phyloP scores from a whole-genome alignment of 2,797 vertebrate genomes.

The Phyllotis vaccarum region DNA sequence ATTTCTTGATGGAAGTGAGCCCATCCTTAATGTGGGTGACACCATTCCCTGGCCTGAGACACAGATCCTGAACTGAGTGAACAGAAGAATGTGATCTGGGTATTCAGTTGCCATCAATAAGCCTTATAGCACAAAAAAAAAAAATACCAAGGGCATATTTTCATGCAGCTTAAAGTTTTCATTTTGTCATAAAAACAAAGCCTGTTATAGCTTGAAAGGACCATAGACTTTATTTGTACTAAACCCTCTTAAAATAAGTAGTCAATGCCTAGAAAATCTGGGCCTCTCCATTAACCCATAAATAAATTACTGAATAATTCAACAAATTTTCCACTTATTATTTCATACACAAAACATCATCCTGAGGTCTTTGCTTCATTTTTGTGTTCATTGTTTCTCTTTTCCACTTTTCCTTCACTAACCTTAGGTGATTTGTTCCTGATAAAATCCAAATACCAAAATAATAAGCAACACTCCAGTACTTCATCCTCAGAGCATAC shows the following conservation, averaged over 20 bases:
- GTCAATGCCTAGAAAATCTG: not conserved
- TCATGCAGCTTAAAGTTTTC: not conserved
- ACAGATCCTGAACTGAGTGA: not conserved
- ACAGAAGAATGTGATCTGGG: not conserved
- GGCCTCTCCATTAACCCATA: not conserved
- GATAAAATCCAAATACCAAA: not conserved
- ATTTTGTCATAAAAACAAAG: slow-evolving; percentile 33
- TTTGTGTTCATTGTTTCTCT: not conserved
- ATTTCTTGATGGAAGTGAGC: not conserved
- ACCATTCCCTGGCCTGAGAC: not conserved
- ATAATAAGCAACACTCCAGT: not conserved
- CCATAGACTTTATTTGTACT: not conserved
- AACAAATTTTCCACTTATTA: not conserved
- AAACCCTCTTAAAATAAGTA: not conserved
- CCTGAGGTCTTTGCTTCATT: not conserved
- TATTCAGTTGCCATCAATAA: not conserved
- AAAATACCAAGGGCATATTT: not conserved
- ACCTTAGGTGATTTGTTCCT: not conserved
- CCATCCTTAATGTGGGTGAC: not conserved
- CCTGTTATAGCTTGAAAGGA: not conserved
- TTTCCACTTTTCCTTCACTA: not conserved
- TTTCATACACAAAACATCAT: slow-evolving; percentile 33
- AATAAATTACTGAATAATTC: slow-evolving; percentile 39
- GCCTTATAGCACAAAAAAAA: not conserved
- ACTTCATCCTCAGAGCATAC: not conserved